Evolutionary conservation across 1,140 invertebrate genomes (phyloP).

Genomic region (Lordiphosa mommai): DNA sequence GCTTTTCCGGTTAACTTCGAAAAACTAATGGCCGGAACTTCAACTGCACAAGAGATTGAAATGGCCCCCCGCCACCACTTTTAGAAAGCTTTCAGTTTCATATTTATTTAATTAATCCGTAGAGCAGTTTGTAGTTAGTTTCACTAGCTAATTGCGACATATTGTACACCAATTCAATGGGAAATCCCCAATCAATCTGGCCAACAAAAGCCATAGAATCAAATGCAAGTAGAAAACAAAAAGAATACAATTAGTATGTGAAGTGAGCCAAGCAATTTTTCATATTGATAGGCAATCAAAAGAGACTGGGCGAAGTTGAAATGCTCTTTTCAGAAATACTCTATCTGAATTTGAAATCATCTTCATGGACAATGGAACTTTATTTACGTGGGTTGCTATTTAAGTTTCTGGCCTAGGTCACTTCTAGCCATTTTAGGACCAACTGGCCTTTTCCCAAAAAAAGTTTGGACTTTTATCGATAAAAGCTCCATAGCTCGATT

Average conservation of each 20-base stretch:
- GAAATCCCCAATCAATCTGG: slow-evolving; percentile 59
- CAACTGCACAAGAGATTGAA: slow-evolving; percentile 29
- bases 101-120: slow-evolving; percentile 60
- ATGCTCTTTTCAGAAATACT: slow-evolving; percentile 3
- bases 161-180: slow-evolving; percentile 54
- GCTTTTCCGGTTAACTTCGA: slow-evolving; percentile 11
- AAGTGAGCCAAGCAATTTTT: slow-evolving; percentile 23
- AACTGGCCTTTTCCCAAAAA: too few relatives aligned
- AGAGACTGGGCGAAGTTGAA: not conserved
- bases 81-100: slow-evolving; percentile 56
- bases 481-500: too few relatives aligned
- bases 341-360: too few relatives aligned
- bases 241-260: slow-evolving; percentile 6
- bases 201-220: slow-evolving; percentile 4
- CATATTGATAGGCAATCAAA: slow-evolving; percentile 21
- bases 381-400: too few relatives aligned
- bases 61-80: not conserved
- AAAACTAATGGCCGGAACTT: slow-evolving; percentile 64
- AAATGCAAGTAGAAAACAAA: slow-evolving; percentile 7
- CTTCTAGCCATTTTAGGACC: too few relatives aligned
- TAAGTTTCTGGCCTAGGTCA: too few relatives aligned
- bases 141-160: slow-evolving; percentile 54
- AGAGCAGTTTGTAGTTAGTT: slow-evolving; percentile 3
- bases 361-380: too few relatives aligned
- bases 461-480: too few relatives aligned